Conservation (phyloP, 1,140 invertebrate species). For the Solenopsis fugax region DNA sequence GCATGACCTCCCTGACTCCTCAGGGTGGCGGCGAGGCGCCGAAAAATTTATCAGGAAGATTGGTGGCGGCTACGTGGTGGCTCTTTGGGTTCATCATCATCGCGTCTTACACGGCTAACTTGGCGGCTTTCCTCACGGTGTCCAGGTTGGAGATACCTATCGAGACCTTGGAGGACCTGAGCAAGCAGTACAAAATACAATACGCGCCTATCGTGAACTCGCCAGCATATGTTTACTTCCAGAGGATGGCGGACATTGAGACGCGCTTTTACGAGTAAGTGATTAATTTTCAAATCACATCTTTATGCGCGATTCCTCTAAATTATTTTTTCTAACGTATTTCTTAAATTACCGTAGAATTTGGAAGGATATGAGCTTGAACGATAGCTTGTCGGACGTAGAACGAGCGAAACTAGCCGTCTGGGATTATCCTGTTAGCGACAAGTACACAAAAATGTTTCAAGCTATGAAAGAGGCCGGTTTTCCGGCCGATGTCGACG, state of each 20-base stretch:
- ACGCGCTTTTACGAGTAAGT: constrained; percentile 97
- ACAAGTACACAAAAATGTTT: constrained; percentile 99
- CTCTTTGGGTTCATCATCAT: constrained; percentile 99
- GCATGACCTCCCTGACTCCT: constrained; percentile 98
- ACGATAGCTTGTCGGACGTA: constrained; percentile 95
- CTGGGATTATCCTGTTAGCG: constrained; percentile 99
- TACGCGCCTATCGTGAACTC: constrained; percentile 96
- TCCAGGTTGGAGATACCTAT: constrained; percentile 96
- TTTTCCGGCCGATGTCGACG: constrained; percentile 92
- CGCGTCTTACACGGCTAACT: constrained; percentile 98
- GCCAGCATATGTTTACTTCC: constrained; percentile 96
- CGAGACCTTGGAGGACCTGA: constrained; percentile 96
- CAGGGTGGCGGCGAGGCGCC: constrained; percentile 99
- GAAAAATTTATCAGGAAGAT: constrained; percentile 96
- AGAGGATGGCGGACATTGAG: constrained; percentile 98
- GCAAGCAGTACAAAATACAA: constrained; percentile 98
- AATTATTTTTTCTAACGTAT: too few species aligned
- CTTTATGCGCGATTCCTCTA: not conserved
- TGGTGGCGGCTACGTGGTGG: constrained; percentile 99
- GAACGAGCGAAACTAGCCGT: constrained; percentile 97
- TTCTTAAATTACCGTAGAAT: constrained; percentile 89
- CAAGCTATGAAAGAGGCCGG: constrained; percentile 97
- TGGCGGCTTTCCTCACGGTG: constrained; percentile 97
- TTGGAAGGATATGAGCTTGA: constrained; percentile 99
- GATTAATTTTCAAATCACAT: not conserved